Percentiles rank a stretch among this genome's conserved stretches.
Evolutionary conservation across 1,140 invertebrate species (phyloP).

Genomic region (Drosophila biarmipes): DNA sequence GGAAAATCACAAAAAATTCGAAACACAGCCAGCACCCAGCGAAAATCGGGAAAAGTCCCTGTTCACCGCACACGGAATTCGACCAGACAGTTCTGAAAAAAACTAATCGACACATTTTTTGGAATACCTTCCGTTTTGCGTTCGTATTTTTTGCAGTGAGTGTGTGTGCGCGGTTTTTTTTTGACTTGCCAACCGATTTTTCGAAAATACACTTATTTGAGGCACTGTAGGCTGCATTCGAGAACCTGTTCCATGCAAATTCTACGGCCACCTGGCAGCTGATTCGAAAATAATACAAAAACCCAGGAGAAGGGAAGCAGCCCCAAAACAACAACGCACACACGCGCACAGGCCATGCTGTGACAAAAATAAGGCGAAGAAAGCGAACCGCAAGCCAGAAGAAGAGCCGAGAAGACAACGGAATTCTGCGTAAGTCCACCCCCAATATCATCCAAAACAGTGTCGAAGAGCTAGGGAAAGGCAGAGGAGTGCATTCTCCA

Average conservation of each 20-base stretch:
- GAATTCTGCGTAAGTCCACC: conserved; percentile 30
- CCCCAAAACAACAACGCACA: conserved; percentile 23
- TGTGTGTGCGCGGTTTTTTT: conserved; percentile 43
- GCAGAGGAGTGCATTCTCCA: conserved; percentile 24
- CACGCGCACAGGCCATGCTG: conserved; percentile 3
- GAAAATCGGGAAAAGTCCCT: not conserved
- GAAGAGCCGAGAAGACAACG: conserved; percentile 23
- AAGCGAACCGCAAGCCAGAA: conserved; percentile 5
- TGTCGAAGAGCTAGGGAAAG: conserved; percentile 1
- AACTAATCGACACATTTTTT: not conserved
- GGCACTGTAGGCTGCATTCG: conserved; percentile 2
- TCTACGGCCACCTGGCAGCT: conserved; percentile 72
- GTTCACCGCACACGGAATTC: not conserved
- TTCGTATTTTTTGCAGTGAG: conserved; percentile 26
- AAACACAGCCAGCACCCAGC: conserved; percentile 39
- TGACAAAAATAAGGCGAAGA: conserved; percentile 10
- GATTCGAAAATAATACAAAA: conserved; percentile 42
- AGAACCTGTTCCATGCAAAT: conserved; percentile 74
- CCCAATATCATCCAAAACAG: not conserved
- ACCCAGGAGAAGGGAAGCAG: conserved; percentile 9
- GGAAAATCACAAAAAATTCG: conserved; percentile 14
- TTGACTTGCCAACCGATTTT: not conserved
- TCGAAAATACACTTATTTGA: conserved; percentile 1
- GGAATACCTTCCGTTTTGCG: not conserved
- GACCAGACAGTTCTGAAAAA: not conserved